Evolutionary conservation across 2,113 vertebrate genomes (phyloP), one percentile per base, ranked within the genome.

Genomic region (Catharus minimus): DNA sequence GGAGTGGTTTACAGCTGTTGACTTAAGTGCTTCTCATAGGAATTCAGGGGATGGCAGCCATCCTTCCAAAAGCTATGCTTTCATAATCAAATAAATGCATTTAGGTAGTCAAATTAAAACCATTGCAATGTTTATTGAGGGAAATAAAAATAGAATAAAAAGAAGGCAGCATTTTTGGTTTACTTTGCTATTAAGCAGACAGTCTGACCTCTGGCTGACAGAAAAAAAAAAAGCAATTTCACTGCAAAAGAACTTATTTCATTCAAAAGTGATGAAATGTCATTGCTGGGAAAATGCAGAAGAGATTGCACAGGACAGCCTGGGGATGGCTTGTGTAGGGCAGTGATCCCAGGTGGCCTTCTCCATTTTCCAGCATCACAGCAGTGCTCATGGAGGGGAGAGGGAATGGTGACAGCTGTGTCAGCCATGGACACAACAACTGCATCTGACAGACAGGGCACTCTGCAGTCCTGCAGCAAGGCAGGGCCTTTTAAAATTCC

Each of bases 221-320:
- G 39, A 7, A 6, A 58, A 80, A 80, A 82, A 91, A 75, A 78
- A 86, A 77, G 78, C 60, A 84, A 72, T 94, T 96, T 94, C 68
- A 47, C 67, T 79, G 86, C 3, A 6, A 72, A 88, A 78, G 26
- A 92, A 38, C 20, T 86, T 72, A 81, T 57, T 96, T 92, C n/a
- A 77, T 85, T 87, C 60, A 58, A 17, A 83, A 94, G 85, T 49
- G 57, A 84, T 95, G 90, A 94, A 92, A 96, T 96, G 82, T 90
- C 94, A 89, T 89, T 79, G 82, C 82, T 86, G 41, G 44, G 39
- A 79, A 93, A 66, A 84, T 50, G 78, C 80, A 86, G 76, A 74
- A 66, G 68, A 67, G 81, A 92, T 93, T 86, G 66, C 5, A 3
- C 53, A 78, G 81, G 88, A 86, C 91, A 93, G 88, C 46, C n/a